Percentiles rank a stretch among this genome's conserved stretches.
These are phyloP conservation scores for Noctua janthe DNA, from an alignment of 2,888 invertebrate genomes.

Conservation along the genomic window DNA sequence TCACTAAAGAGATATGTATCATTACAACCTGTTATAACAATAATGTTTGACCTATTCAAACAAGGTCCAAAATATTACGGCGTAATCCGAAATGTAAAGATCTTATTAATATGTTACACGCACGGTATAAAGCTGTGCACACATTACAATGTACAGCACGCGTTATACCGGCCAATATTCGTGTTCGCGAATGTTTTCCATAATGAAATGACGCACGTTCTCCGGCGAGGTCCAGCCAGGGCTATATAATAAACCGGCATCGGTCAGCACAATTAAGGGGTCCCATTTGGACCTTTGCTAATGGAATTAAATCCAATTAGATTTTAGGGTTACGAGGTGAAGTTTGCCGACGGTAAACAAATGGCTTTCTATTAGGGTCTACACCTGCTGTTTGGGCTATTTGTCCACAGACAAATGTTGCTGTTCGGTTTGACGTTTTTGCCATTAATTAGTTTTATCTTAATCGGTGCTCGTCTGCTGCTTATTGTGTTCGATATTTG, in stretches of 20 bases:
- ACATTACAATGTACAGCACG: conserved; percentile 47
- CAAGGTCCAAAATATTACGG: conserved; percentile 6
- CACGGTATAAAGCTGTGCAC: conserved; percentile 46
- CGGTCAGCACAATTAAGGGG: conserved; percentile 89
- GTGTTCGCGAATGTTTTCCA: conserved; percentile 74
- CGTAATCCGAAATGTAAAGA: conserved; percentile 26
- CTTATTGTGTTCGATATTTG: conserved; percentile 38
- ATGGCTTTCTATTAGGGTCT: conserved; percentile 84
- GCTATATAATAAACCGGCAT: conserved; percentile 83
- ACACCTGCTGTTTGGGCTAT: conserved; percentile 84
- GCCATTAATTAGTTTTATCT: conserved; percentile 73
- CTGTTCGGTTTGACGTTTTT: conserved; percentile 76
- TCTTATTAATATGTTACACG: conserved; percentile 34
- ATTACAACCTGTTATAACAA: not conserved
- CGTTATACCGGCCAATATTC: conserved; percentile 55
- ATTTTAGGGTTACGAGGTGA: conserved; percentile 90
- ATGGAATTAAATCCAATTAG: conserved; percentile 91
- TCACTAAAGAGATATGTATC: not conserved
- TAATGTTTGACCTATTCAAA: not conserved
- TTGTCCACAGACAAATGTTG: conserved; percentile 80
- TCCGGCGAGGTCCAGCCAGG: conserved; percentile 67
- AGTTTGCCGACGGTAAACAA: conserved; percentile 88
- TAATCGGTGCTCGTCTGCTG: conserved; percentile 62
- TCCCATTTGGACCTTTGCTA: conserved; percentile 89
- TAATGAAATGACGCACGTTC: conserved; percentile 76